phyloP scores from a whole-genome alignment of 92 coral and sea anemone species.

The Phenganax subtilis region DNA sequence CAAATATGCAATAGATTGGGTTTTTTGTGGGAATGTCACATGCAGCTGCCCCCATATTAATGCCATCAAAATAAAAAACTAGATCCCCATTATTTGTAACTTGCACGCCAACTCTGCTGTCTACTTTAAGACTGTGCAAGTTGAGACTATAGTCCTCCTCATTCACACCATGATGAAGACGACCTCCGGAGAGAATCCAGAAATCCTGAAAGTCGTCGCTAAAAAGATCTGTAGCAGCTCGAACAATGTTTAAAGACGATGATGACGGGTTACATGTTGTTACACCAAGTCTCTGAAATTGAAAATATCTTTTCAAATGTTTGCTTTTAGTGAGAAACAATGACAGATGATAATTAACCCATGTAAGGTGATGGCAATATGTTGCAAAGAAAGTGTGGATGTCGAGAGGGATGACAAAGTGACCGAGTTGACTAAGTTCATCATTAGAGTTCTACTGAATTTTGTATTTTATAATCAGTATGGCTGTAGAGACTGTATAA shows the following conservation, averaged over 20 bases:
- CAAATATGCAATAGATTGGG: constrained; percentile 79
- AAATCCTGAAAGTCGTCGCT: constrained; percentile 71
- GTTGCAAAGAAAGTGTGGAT: background rate
- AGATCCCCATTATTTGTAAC: constrained; percentile 71
- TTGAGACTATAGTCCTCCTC: constrained; percentile 83
- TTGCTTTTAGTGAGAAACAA: background rate
- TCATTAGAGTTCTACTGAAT: no score
- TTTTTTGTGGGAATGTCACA: constrained; percentile 72
- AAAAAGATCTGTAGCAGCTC: constrained; percentile 93
- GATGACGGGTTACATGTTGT: constrained; percentile 79
- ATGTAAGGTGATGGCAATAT: no score
- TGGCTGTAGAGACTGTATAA: background rate
- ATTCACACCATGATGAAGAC: constrained; percentile 82
- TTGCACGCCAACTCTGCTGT: constrained; percentile 78
- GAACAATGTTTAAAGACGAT: constrained; percentile 62
- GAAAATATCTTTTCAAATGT: background rate
- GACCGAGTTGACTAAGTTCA: background rate
- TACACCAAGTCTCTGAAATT: constrained; percentile 82
- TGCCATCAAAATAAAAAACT: constrained; percentile 72
- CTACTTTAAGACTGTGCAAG: constrained; percentile 73
- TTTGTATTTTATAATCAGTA: no score
- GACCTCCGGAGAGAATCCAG: constrained; percentile 91
- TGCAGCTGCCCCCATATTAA: constrained; percentile 76
- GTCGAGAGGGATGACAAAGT: background rate
- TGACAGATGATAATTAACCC: background rate